phyloP scores from a whole-genome alignment of 2,113 vertebrate genomes.

The Origma solitaria region DNA sequence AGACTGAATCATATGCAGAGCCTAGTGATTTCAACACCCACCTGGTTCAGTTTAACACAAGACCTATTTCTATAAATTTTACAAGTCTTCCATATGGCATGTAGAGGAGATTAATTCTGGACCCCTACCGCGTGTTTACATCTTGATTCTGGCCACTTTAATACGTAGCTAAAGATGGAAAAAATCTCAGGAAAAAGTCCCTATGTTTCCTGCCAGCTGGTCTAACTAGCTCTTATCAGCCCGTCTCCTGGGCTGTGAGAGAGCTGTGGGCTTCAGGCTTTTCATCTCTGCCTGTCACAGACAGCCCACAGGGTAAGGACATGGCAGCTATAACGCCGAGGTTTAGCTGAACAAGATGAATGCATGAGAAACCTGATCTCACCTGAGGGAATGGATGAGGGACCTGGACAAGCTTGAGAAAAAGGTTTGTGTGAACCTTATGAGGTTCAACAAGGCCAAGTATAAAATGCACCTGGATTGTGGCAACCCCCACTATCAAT shows the following conservation, averaged over 20 bases:
- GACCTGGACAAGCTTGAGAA: not conserved
- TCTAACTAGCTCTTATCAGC: not conserved
- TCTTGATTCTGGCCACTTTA: not conserved
- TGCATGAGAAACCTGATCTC: not conserved
- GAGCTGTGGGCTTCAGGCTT: not conserved
- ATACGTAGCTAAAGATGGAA: not conserved
- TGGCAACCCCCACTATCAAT: not conserved
- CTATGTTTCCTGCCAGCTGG: not conserved
- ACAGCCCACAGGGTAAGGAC: not conserved
- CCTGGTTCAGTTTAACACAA: not conserved
- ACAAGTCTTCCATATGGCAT: not conserved
- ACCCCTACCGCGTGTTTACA: not conserved
- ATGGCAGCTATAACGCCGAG: not conserved
- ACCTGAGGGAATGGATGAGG: not conserved
- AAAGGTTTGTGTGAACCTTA: not conserved
- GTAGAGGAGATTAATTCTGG: not conserved
- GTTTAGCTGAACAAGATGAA: not conserved
- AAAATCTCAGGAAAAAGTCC: not conserved
- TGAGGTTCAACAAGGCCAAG: not conserved
- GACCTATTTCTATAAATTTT: constrained; percentile 18
- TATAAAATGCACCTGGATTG: not conserved
- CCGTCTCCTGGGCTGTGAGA: not conserved
- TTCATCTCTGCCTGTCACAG: not conserved
- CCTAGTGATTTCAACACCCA: constrained; percentile 29
- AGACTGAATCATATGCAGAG: constrained; percentile 4